A percentile compares a stretch with the other conserved stretches of the same genome.
Conservation (phyloP, 2,888 invertebrate species). For the Rhingia campestris region DNA sequence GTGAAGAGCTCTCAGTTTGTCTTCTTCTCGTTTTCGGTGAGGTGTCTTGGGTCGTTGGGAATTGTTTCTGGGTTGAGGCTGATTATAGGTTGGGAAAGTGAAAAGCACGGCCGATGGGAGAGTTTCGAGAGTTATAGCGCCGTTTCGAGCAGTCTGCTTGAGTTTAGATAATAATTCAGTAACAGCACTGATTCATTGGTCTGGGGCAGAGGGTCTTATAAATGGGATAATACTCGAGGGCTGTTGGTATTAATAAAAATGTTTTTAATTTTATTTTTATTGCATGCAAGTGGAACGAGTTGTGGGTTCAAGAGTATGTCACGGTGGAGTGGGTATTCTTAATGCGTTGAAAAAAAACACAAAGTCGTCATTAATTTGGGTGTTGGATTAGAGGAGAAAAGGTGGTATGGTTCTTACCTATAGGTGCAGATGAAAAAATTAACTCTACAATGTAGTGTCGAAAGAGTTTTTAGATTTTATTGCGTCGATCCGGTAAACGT, state of each 20-base stretch:
- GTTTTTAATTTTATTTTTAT: background rate
- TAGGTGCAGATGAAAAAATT: too few species aligned
- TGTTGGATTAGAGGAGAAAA: too few species aligned
- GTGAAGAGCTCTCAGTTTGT: slow-evolving; percentile 54
- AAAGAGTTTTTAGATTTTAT: too few species aligned
- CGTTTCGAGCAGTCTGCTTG: slow-evolving; percentile 24
- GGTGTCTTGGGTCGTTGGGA: slow-evolving; percentile 19
- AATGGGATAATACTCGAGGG: slow-evolving; percentile 36
- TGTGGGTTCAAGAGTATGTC: slow-evolving; percentile 10
- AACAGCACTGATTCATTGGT: slow-evolving; percentile 23
- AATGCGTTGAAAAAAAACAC: too few species aligned
- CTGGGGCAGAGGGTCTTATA: slow-evolving; percentile 20
- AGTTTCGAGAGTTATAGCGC: slow-evolving; percentile 11
- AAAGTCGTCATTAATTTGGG: too few species aligned
- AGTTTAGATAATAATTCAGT: slow-evolving; percentile 37
- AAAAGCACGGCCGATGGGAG: slow-evolving; percentile 54
- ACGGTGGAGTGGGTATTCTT: background rate
- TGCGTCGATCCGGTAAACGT: too few species aligned
- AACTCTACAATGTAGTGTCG: too few species aligned
- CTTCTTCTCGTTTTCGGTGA: slow-evolving; percentile 5
- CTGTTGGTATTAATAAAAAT: slow-evolving; percentile 11
- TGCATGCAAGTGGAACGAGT: slow-evolving; percentile 1
- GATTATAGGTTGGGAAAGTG: slow-evolving; percentile 73
- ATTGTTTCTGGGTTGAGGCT: slow-evolving; percentile 53
- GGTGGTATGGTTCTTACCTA: too few species aligned